phyloP scores from a whole-genome alignment of 2,888 invertebrate genomes.

The Scaptomyza flava region DNA sequence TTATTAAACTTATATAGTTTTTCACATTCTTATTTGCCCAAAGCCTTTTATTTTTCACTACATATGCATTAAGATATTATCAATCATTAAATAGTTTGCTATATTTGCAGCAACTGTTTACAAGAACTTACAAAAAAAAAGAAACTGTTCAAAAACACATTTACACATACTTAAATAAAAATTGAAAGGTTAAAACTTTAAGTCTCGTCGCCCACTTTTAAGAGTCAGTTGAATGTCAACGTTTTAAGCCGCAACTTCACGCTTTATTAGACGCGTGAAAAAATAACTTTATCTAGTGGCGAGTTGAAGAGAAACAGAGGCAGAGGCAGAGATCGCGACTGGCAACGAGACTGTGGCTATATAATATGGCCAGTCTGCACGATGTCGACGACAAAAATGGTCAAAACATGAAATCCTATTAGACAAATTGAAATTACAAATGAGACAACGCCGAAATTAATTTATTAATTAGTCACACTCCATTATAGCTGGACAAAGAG shows the following conservation, averaged over 20 bases:
- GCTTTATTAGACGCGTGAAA: constrained; percentile 68
- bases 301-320: constrained; percentile 11
- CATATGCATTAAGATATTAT: constrained; percentile 2
- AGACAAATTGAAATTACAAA: constrained; percentile 80
- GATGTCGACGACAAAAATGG: constrained; percentile 64
- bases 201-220: constrained; percentile 38
- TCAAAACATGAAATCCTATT: constrained; percentile 81
- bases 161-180: constrained; percentile 25
- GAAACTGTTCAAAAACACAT: constrained; percentile 14
- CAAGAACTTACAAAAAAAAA: constrained; percentile 12
- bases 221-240: constrained; percentile 37
- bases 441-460: constrained; percentile 77
- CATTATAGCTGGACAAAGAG: constrained; percentile 72
- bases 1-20: too few relatives aligned
- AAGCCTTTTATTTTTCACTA: too few relatives aligned
- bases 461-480: constrained; percentile 80
- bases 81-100: constrained; percentile 5
- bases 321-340: constrained; percentile 2
- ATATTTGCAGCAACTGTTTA: constrained; percentile 10
- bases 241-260: constrained; percentile 66
- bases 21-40: too few relatives aligned
- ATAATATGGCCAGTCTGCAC: constrained; percentile 25
- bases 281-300: constrained; percentile 63
- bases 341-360: constrained; percentile 8
- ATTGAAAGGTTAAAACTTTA: constrained; percentile 11